These are phyloP conservation scores for Zootoca vivipara DNA, from an alignment of 2,113 vertebrate species.

Conservation along the genomic window DNA sequence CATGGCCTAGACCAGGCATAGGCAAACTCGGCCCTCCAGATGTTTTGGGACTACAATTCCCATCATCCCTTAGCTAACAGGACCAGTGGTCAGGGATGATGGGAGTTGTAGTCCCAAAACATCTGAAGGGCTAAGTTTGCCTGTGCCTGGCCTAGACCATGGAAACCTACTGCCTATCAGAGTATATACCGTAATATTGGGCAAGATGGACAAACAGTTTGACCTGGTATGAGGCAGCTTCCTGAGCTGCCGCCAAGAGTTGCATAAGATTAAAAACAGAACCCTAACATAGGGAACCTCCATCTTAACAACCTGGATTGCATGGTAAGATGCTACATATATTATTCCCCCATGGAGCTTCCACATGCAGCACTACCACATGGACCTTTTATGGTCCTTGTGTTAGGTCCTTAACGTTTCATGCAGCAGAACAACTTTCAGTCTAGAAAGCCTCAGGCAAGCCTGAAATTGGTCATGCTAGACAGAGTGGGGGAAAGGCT, in stretches of 20 bases:
- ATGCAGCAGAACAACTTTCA: not conserved
- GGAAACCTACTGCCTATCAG: not conserved
- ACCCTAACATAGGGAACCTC: not conserved
- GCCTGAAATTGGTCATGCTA: not conserved
- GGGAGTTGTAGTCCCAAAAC: too few species aligned
- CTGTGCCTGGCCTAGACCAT: not conserved
- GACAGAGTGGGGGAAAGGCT: not conserved
- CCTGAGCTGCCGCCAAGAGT: not conserved
- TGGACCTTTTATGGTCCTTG: not conserved
- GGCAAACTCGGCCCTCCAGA: too few species aligned
- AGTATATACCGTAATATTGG: not conserved
- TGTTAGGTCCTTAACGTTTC: not conserved
- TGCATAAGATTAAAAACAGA: not conserved
- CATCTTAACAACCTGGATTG: not conserved
- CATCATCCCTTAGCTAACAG: too few species aligned
- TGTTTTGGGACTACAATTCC: too few species aligned
- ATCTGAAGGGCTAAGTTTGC: too few species aligned
- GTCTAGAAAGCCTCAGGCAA: not conserved
- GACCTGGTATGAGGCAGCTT: not conserved
- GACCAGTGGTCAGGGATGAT: too few species aligned
- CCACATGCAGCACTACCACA: not conserved
- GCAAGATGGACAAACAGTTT: not conserved
- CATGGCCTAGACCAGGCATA: too few species aligned
- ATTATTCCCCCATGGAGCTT: too few species aligned
- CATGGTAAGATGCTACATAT: not conserved